phyloP scores from a whole-genome alignment of 1,140 invertebrate genomes.

The Eufriesea mexicana region DNA sequence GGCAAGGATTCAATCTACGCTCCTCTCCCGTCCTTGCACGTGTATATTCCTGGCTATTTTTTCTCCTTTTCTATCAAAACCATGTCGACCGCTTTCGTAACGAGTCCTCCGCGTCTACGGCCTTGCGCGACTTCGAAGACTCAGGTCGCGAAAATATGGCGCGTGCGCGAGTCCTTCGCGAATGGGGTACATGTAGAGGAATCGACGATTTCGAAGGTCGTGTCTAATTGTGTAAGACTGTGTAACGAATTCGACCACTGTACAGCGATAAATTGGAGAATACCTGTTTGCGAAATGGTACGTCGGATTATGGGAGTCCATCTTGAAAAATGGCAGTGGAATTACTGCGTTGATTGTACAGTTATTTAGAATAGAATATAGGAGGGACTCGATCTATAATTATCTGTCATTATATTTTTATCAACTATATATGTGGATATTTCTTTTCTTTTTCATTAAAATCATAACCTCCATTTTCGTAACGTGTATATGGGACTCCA shows the following conservation, averaged over 20 bases:
- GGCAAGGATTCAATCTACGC: slow-evolving; percentile 40
- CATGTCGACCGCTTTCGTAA: not conserved
- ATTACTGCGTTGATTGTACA: slow-evolving; percentile 47
- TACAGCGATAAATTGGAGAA: not conserved
- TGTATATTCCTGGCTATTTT: not conserved
- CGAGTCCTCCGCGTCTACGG: not conserved
- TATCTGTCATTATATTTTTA: no score
- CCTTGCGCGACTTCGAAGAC: slow-evolving; percentile 17
- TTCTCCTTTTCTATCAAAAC: not conserved
- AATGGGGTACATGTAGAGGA: not conserved
- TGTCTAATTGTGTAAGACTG: not conserved
- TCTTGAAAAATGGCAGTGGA: slow-evolving; percentile 31
- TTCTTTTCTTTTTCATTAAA: no score
- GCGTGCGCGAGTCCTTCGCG: slow-evolving; percentile 16
- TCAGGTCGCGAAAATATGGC: slow-evolving; percentile 15
- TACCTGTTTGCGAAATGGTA: slow-evolving; percentile 37
- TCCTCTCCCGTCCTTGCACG: not conserved
- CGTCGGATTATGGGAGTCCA: slow-evolving; percentile 20
- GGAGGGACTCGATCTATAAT: slow-evolving; percentile 34
- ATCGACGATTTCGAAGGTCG: not conserved
- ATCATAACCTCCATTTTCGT: no score
- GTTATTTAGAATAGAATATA: slow-evolving; percentile 32
- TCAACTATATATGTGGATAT: no score
- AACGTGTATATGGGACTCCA: no score
- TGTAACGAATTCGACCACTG: not conserved